Conservation (phyloP, 1,140 invertebrate species). For the Metopolophium dirhodum region DNA sequence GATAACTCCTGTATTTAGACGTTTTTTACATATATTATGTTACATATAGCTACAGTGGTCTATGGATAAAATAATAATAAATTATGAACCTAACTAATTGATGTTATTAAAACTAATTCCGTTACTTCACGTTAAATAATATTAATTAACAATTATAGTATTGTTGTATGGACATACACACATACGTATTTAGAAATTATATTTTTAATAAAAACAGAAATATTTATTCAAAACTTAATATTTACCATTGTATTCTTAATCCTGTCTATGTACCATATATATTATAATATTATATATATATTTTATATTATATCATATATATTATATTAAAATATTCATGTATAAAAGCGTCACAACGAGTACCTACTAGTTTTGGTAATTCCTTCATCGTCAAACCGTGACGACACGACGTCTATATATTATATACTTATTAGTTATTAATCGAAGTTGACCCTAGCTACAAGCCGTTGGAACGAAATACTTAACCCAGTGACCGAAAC, state of each 20-base stretch:
- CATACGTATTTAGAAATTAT: neutral
- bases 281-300: too few species aligned
- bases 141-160: neutral
- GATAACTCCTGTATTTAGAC: neutral
- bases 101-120: neutral
- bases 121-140: neutral
- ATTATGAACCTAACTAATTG: too few species aligned
- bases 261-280: neutral
- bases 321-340: neutral
- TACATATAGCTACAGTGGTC: too few species aligned
- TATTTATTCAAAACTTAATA: neutral
- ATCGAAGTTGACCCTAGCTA: neutral
- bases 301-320: too few species aligned
- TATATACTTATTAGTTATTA: slow-evolving; percentile 29
- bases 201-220: neutral
- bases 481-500: slow-evolving; percentile 48
- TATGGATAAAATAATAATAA: too few species aligned
- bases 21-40: neutral
- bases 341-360: neutral
- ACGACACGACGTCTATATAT: neutral
- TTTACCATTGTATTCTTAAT: neutral
- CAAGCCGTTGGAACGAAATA: slow-evolving; percentile 21
- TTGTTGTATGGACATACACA: too few species aligned
- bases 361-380: neutral
- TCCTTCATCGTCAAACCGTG: neutral